Conservation (phyloP, 2,113 vertebrate genomes). For the Ammodytes dubius region DNA sequence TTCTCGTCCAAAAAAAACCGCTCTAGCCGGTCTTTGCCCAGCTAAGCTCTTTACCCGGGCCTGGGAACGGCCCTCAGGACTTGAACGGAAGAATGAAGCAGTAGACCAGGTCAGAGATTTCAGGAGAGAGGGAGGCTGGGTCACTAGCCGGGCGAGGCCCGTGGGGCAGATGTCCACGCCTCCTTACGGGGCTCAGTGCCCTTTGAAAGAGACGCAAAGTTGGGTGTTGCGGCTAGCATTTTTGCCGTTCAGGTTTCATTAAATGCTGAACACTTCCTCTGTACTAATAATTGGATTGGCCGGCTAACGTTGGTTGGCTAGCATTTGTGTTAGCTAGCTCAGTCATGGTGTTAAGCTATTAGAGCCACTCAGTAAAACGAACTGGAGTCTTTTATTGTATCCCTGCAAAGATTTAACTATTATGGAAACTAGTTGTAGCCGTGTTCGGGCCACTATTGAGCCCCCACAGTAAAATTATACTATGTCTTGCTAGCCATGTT, state of each 20-base stretch:
- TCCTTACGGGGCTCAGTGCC: constrained; percentile 2
- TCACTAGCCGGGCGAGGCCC: constrained; percentile 51
- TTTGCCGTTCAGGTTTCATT: background rate
- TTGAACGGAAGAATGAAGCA: constrained; percentile 54
- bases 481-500: background rate
- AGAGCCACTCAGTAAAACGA: constrained; percentile 7
- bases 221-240: background rate
- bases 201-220: background rate
- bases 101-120: constrained; percentile 74
- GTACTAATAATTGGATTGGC: constrained; percentile 41
- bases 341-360: constrained; percentile 51
- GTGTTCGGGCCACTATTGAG: background rate
- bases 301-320: constrained; percentile 38
- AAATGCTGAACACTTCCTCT: constrained; percentile 4
- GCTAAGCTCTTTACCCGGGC: constrained; percentile 69
- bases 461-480: background rate
- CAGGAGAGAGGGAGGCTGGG: constrained; percentile 68
- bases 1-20: background rate
- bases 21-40: background rate
- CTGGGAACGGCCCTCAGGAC: constrained; percentile 72
- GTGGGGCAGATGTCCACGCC: constrained; percentile 50
- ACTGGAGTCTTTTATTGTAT: constrained; percentile 16
- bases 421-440: constrained; percentile 13
- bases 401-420: background rate
- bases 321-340: constrained; percentile 62